Percentiles rank a stretch among this genome's conserved stretches.
Evolutionary conservation across 2,888 invertebrate species (phyloP).

Genomic region (Pterobdella sp.): DNA sequence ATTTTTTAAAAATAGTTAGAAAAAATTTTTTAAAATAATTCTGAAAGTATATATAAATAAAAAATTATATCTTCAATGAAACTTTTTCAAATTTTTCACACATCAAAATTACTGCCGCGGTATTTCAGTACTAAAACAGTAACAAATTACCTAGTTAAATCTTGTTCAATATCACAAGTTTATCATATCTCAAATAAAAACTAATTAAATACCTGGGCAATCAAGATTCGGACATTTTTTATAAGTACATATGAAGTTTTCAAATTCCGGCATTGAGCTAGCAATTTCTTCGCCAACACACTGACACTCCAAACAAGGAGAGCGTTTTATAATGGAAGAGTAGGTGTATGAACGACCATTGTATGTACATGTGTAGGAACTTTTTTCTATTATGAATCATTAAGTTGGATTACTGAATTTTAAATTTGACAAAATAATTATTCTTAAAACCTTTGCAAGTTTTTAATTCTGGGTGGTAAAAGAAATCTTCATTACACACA

Average conservation of each 20-base stretch:
- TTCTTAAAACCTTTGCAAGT: background rate
- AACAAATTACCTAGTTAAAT: no score
- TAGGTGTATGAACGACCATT: background rate
- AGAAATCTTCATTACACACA: background rate
- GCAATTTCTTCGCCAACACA: background rate
- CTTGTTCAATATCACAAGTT: no score
- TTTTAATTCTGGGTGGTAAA: background rate
- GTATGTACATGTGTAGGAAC: background rate
- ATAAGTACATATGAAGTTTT: background rate
- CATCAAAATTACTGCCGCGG: no score
- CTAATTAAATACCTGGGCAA: slow-evolving; percentile 1
- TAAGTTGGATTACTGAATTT: background rate
- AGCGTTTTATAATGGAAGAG: background rate
- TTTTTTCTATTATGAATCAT: no score
- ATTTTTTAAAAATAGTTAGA: no score
- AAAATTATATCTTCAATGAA: no score
- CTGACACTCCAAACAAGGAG: background rate
- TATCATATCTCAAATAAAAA: no score
- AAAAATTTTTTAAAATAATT: no score
- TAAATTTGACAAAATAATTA: background rate
- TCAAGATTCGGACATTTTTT: background rate
- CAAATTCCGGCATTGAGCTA: no score
- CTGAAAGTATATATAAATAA: no score
- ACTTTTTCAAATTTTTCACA: no score
- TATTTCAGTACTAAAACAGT: no score